These are phyloP conservation scores for Toxonevra muliebris DNA, from an alignment of 2,888 invertebrate genomes.

Conservation along the genomic window DNA sequence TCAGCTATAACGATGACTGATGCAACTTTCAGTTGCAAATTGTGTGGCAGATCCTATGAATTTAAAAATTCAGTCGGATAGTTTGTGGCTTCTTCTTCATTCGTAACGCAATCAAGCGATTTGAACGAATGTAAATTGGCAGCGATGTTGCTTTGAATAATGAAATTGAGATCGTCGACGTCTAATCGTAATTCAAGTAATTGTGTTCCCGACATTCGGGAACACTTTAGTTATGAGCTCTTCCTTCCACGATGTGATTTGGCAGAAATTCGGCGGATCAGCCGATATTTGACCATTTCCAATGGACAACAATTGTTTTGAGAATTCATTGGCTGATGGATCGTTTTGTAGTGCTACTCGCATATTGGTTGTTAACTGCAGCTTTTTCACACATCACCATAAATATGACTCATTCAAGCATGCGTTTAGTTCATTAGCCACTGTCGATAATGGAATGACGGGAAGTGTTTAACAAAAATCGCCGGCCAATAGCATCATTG, in stretches of 20 bases:
- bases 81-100: conserved; percentile 2
- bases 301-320: too few relatives aligned
- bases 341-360: conserved; percentile 21
- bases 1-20: too few relatives aligned
- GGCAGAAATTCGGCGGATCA: conserved; percentile 25
- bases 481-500: conserved; percentile 31
- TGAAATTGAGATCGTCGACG: too few relatives aligned
- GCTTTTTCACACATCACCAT: conserved; percentile 17
- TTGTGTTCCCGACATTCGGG: conserved; percentile 9
- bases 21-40: too few relatives aligned
- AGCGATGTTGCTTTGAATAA: conserved; percentile 7
- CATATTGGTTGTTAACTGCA: conserved; percentile 26
- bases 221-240: conserved; percentile 23
- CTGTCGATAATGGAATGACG: conserved; percentile 18
- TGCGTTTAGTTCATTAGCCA: conserved; percentile 21
- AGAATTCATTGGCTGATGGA: too few relatives aligned
- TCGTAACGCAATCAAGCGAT: conserved; percentile 8
- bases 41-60: too few relatives aligned
- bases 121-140: neutral
- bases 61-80: neutral
- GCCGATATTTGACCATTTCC: too few relatives aligned
- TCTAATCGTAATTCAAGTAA: too few relatives aligned
- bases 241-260: conserved; percentile 23
- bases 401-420: conserved; percentile 19
- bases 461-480: conserved; percentile 36